phyloP scores from a whole-genome alignment of 2,113 vertebrate species.

The Furnarius figulus region DNA sequence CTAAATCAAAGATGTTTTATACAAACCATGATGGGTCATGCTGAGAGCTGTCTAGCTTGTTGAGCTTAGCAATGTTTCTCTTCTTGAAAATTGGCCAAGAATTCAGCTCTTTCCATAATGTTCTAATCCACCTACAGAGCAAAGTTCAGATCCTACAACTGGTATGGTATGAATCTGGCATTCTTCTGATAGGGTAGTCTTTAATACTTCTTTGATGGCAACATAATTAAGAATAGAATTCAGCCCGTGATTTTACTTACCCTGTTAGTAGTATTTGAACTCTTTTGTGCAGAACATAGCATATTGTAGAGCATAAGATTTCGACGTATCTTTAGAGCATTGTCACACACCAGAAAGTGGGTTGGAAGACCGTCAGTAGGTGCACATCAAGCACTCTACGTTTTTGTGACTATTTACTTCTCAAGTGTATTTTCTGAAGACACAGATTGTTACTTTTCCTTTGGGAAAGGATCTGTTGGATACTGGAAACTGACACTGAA shows the following conservation, averaged over 20 bases:
- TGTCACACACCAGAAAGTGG: neutral
- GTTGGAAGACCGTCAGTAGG: neutral
- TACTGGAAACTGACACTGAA: neutral
- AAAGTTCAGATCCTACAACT: neutral
- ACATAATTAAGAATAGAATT: neutral
- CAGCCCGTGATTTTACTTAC: neutral
- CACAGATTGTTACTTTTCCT: neutral
- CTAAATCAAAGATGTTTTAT: constrained; percentile 45
- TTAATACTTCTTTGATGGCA: neutral
- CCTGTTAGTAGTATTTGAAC: neutral
- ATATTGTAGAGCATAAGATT: neutral
- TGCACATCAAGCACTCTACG: neutral
- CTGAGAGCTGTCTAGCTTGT: constrained; percentile 40
- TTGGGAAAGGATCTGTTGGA: neutral
- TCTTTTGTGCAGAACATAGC: neutral
- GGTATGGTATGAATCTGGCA: neutral
- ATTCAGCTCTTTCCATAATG: constrained; percentile 27
- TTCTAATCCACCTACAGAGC: constrained; percentile 36
- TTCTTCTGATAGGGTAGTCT: neutral
- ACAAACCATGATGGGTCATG: constrained; percentile 16
- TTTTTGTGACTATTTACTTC: neutral
- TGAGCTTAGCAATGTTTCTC: constrained; percentile 25
- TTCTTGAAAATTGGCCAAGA: constrained; percentile 43
- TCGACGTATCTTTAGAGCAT: neutral
- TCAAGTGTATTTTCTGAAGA: neutral